A percentile compares a stretch with the other conserved stretches of the same genome.
Evolutionary conservation across 2,113 vertebrate genomes (phyloP).

Genomic region (Acanthisitta chloris): DNA sequence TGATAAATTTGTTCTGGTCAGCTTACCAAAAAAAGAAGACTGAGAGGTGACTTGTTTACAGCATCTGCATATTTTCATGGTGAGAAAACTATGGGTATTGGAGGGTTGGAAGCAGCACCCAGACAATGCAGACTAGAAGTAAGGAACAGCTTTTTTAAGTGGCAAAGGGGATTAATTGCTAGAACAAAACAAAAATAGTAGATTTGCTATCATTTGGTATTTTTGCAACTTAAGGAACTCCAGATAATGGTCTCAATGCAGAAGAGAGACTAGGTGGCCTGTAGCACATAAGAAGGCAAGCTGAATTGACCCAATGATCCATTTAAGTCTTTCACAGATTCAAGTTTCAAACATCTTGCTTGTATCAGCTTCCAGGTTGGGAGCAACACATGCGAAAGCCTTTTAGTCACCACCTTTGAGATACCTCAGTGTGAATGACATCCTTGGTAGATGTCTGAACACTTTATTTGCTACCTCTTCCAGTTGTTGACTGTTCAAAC

Average conservation of each 20-base stretch:
- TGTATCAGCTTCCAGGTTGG: background rate
- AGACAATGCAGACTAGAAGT: background rate
- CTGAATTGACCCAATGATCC: background rate
- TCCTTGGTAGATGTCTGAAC: background rate
- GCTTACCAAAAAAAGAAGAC: slow-evolving; percentile 13
- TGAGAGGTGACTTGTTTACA: slow-evolving; percentile 31
- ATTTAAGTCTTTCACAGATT: background rate
- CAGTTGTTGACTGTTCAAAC: background rate
- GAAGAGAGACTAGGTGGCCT: background rate
- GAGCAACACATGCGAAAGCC: background rate
- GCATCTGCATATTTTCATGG: slow-evolving; percentile 10
- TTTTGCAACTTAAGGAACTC: background rate
- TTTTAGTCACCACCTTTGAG: background rate
- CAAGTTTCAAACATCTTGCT: background rate
- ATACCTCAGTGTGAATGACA: background rate
- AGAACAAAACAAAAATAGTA: background rate
- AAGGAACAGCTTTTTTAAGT: background rate
- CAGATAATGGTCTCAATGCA: background rate
- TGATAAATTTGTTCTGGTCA: background rate
- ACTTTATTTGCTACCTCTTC: background rate
- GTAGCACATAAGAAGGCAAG: background rate
- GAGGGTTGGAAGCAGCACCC: background rate
- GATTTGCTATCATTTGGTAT: background rate
- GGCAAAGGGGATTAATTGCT: background rate
- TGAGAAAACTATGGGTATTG: background rate